Percentiles rank a stretch among this genome's conserved stretches.
phyloP scores from a whole-genome alignment of 1,140 invertebrate species.

The Steinernema khuongi region DNA sequence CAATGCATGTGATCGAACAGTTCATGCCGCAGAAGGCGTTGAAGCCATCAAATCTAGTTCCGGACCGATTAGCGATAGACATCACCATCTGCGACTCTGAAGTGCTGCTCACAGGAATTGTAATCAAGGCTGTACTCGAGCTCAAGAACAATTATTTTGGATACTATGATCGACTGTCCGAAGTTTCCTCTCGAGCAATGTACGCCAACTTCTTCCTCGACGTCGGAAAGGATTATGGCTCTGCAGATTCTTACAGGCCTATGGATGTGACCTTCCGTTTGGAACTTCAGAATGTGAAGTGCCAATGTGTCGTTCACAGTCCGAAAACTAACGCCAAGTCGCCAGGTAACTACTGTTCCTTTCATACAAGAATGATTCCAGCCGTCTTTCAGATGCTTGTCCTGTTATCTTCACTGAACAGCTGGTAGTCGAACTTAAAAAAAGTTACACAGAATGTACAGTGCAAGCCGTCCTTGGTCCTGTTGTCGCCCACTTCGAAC shows the following conservation, averaged over 20 bases:
- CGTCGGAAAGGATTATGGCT: constrained; percentile 38
- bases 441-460: constrained; percentile 60
- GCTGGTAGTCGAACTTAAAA: constrained; percentile 63
- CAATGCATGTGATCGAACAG: constrained; percentile 26
- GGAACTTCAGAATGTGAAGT: constrained; percentile 62
- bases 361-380: not conserved
- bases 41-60: constrained; percentile 23
- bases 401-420: constrained; percentile 61
- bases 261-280: constrained; percentile 61
- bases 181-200: not conserved
- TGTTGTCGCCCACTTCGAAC: constrained; percentile 21
- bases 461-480: constrained; percentile 60
- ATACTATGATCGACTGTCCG: constrained; percentile 43
- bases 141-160: constrained; percentile 58
- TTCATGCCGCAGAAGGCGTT: constrained; percentile 23
- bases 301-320: constrained; percentile 51
- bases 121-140: constrained; percentile 44
- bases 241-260: constrained; percentile 59
- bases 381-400: constrained; percentile 46
- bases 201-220: constrained; percentile 16
- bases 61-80: constrained; percentile 27
- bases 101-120: constrained; percentile 42
- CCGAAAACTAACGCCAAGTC: not conserved
- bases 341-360: not conserved
- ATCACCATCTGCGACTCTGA: constrained; percentile 46